Percentiles rank a stretch among this genome's conserved stretches.
phyloP scores from a whole-genome alignment of 1,140 invertebrate species.

The Artemia franciscana region DNA sequence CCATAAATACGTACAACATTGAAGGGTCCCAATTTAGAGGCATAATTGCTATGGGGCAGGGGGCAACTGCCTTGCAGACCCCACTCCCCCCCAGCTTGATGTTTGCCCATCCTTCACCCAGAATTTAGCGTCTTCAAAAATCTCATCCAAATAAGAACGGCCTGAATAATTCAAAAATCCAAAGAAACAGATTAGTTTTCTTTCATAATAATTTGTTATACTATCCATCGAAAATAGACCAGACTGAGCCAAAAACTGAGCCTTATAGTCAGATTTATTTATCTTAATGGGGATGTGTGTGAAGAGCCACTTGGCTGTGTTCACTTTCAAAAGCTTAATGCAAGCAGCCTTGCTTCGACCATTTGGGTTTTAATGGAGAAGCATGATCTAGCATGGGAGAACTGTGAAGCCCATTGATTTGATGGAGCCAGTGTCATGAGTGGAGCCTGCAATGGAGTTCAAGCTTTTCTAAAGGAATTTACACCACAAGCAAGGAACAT shows the following conservation, averaged over 20 bases:
- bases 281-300: conserved; percentile 2
- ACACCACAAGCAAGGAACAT: conserved; percentile 3
- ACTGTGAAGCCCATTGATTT: conserved; percentile 11
- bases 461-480: conserved; percentile 7
- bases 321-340: conserved; percentile 7
- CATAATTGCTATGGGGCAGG: too few species aligned
- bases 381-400: background rate
- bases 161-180: too few species aligned
- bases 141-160: too few species aligned
- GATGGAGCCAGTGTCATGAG: conserved; percentile 11
- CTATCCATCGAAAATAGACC: too few species aligned
- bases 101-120: too few species aligned
- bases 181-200: too few species aligned
- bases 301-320: conserved; percentile 7
- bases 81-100: too few species aligned
- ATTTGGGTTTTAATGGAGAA: conserved; percentile 4
- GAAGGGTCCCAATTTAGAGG: too few species aligned
- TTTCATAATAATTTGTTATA: too few species aligned
- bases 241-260: conserved; percentile 10
- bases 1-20: too few species aligned
- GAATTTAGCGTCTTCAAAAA: too few species aligned
- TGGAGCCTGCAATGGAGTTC: conserved; percentile 6
- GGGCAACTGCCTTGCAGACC: too few species aligned
- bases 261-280: conserved; percentile 7
- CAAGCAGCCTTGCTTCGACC: conserved; percentile 3